phyloP scores from a whole-genome alignment of 2,797 vertebrate species.

The Trachops cirrhosus region DNA sequence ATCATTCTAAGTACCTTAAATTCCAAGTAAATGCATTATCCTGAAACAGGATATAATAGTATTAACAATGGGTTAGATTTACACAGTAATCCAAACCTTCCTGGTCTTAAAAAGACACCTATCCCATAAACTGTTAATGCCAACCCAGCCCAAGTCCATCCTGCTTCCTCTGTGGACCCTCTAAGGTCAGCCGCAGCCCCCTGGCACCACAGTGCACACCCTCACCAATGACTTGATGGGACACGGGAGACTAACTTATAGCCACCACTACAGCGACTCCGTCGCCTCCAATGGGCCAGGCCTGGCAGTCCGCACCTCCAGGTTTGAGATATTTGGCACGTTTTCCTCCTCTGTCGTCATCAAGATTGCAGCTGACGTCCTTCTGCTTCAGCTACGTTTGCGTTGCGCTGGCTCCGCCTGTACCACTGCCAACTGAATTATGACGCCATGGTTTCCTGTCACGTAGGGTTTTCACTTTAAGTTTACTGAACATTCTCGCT shows the following conservation, averaged over 20 bases:
- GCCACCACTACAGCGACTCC: not conserved
- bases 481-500: not conserved
- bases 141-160: not conserved
- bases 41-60: not conserved
- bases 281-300: not conserved
- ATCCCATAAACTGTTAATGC: not conserved
- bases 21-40: not conserved
- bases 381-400: not conserved
- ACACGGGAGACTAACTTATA: not conserved
- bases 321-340: not conserved
- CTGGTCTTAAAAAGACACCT: not conserved
- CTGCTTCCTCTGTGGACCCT: not conserved
- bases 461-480: not conserved
- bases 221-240: not conserved
- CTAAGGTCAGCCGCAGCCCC: not conserved
- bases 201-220: too few relatives aligned
- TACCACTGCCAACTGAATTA: not conserved
- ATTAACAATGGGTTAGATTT: not conserved
- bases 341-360: not conserved
- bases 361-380: not conserved
- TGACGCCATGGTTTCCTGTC: not conserved
- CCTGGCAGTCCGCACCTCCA: not conserved
- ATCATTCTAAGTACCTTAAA: not conserved
- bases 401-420: not conserved
- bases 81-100: not conserved